Percentiles rank a stretch among this genome's conserved stretches.
Conservation (phyloP, 2,797 vertebrate genomes). For the Sardinella longiceps region DNA sequence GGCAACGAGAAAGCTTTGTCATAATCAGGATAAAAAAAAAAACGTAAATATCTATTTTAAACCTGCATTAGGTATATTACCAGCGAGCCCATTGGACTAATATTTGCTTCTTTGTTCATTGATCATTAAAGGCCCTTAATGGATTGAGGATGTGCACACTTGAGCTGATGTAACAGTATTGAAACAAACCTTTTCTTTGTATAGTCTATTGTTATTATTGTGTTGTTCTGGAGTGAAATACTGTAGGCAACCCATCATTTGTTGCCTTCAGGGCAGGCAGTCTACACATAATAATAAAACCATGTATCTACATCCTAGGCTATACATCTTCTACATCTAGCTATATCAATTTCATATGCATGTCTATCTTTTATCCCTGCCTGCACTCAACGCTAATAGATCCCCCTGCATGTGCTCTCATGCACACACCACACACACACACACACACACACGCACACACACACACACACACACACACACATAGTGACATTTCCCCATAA, state of each 20-base stretch:
- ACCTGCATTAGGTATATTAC: too few relatives aligned
- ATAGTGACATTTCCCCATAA: slow-evolving; percentile 22
- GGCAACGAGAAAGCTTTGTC: too few relatives aligned
- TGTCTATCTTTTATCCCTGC: neutral
- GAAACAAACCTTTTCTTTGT: too few relatives aligned
- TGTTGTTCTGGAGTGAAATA: too few relatives aligned
- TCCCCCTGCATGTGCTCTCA: neutral
- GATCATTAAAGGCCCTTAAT: neutral
- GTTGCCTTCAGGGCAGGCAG: too few relatives aligned
- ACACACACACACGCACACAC: slow-evolving; percentile 24
- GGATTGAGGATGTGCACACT: neutral
- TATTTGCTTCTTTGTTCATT: neutral
- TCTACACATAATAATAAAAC: too few relatives aligned
- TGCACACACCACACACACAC: slow-evolving; percentile 27
- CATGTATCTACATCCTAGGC: neutral
- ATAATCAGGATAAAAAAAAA: too few relatives aligned
- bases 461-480: neutral
- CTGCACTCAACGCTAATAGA: neutral
- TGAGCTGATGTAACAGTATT: too few relatives aligned
- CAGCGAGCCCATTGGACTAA: neutral
- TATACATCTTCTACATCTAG: neutral
- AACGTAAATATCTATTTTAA: too few relatives aligned
- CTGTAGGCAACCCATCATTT: too few relatives aligned
- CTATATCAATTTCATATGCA: neutral
- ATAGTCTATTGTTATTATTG: too few relatives aligned